Evolutionary conservation across 2,113 vertebrate genomes (phyloP).

Genomic region (Cebus imitator): DNA sequence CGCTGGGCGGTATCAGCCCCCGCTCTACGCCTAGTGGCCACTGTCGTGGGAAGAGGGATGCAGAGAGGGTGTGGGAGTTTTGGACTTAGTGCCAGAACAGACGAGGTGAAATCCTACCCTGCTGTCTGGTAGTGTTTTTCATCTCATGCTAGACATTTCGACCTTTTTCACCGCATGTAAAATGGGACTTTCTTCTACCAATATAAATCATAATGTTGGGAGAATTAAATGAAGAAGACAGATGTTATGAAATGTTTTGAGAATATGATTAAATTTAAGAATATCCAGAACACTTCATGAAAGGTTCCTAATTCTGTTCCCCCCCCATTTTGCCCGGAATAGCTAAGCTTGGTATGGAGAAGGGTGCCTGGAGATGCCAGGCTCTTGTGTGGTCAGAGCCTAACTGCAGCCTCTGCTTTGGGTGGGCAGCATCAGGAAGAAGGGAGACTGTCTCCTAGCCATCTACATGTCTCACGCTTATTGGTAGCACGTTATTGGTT

Average conservation of each 20-base stretch:
- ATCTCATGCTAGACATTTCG: neutral
- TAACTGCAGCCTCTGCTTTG: neutral
- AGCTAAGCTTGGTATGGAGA: neutral
- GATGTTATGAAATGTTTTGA: neutral
- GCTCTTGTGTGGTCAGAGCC: conserved; percentile 12
- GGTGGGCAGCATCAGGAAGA: conserved; percentile 11
- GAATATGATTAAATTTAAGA: conserved; percentile 19
- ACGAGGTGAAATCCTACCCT: neutral
- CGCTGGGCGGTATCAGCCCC: neutral
- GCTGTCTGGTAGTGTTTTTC: neutral
- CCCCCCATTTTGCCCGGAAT: neutral
- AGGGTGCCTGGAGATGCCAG: neutral
- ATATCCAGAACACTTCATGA: neutral
- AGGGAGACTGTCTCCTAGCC: neutral
- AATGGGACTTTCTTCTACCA: neutral
- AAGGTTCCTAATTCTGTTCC: neutral
- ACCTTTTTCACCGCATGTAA: neutral
- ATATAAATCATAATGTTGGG: neutral
- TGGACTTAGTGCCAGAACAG: neutral
- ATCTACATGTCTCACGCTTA: neutral
- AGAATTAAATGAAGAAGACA: neutral
- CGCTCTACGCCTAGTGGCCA: neutral
- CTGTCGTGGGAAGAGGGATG: neutral
- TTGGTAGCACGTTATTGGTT: neutral
- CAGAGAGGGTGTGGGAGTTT: neutral